Evolutionary conservation across 92 coral and sea anemone genomes (phyloP), one percentile per base, ranked within the genome.

Genomic region (Phymanthus crucifer): DNA sequence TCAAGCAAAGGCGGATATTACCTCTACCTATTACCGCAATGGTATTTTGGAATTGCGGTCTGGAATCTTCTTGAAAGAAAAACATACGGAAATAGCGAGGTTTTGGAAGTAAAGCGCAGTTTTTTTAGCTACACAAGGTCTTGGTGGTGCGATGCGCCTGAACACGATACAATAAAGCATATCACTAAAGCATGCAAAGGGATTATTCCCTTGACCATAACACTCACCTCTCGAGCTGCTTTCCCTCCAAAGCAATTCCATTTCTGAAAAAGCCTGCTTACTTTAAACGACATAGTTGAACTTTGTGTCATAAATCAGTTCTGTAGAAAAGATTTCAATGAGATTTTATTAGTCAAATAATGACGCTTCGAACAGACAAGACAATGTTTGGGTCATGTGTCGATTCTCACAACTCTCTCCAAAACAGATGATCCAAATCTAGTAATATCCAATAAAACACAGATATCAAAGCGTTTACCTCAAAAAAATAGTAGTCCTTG

Each of bases 211-310:
- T 24, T 24, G 67, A 46, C 26, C 40, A 31, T 43, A 23, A 64
- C n/a, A n/a, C 71, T 61, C 37, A 77, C 81, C 81, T 77, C 81
- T 31, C 57, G 56, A 43, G 29, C 68, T 37, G 83, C 19, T 24
- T 23, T 79, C 8, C 83, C 75, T 16, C 83, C 75, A 33, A 79
- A 79, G 52, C 83, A 79, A 10, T 66, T 14, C 83, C 83, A 79
- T 70, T 79, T 79, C 34, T 72, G 47, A 79, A 79, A 66, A 10
- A 79, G 75, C 27, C 70, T 79, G 38, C 35, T 50, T 27, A 79
- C 65, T 45, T 79, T 79, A 2, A 68, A 79, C 75, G 83, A 67
- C 83, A 79, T 79, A 23, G 9, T 68, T 79, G 32, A 18, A 46
- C 50, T 6, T 2, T 70, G 48, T 19, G 29, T 47, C 74, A 70